A percentile compares a stretch with the other conserved stretches of the same genome.
These are phyloP conservation scores for Erynnis tages DNA, from an alignment of 2,888 invertebrate species.

Conservation along the genomic window DNA sequence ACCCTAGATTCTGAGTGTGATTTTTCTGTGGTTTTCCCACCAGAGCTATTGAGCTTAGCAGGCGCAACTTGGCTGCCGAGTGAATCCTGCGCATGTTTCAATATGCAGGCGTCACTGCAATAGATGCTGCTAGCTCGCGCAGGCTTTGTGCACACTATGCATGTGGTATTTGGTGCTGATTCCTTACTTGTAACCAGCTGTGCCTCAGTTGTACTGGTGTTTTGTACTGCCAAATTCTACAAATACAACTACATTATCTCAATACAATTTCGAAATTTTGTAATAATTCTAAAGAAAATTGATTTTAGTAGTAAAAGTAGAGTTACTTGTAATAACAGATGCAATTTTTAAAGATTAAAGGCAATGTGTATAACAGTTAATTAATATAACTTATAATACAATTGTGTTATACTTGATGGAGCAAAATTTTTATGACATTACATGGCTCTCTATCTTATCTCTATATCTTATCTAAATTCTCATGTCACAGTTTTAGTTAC, in stretches of 20 bases:
- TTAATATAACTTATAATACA: no score
- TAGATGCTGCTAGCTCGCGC: slow-evolving; percentile 92
- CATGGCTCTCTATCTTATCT: no score
- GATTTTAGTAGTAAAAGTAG: no score
- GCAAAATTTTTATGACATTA: no score
- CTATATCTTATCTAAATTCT: no score
- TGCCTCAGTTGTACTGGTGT: slow-evolving; percentile 31
- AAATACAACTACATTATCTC: slow-evolving; percentile 6
- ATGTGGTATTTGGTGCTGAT: slow-evolving; percentile 65
- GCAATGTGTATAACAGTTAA: no score
- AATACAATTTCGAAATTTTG: no score
- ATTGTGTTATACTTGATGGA: no score
- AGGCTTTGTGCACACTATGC: slow-evolving; percentile 89
- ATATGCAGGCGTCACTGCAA: slow-evolving; percentile 93
- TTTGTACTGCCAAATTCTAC: slow-evolving; percentile 3
- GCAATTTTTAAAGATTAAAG: no score
- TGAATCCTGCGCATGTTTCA: slow-evolving; percentile 90
- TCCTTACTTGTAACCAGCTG: slow-evolving; percentile 41
- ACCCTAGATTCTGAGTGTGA: slow-evolving; percentile 67
- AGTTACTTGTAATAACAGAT: no score
- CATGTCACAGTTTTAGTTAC: no score
- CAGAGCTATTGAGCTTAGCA: slow-evolving; percentile 46
- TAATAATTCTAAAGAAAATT: no score
- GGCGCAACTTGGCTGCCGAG: slow-evolving; percentile 49
- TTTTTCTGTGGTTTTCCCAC: slow-evolving; percentile 55